phyloP scores from a whole-genome alignment of 2,797 vertebrate genomes.

The Hippocampus kuda region DNA sequence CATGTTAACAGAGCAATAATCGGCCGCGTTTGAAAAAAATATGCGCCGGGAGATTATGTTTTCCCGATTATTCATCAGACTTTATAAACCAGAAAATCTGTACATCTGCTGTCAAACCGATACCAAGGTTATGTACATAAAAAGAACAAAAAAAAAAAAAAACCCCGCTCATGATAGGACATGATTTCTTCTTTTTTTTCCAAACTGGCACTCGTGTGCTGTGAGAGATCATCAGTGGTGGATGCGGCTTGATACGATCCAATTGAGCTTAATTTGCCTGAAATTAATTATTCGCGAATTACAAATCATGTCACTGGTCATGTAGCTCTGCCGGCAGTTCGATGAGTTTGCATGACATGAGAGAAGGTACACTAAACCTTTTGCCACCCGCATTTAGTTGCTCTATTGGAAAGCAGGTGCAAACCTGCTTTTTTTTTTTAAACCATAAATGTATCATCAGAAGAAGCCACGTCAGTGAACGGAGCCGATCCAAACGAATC shows the following conservation, averaged over 20 bases:
- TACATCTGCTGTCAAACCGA: background rate
- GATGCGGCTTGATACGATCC: no score
- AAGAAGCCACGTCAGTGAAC: background rate
- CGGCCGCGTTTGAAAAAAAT: background rate
- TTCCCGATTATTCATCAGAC: constrained; percentile 13
- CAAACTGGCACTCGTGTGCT: background rate
- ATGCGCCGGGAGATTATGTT: constrained; percentile 3
- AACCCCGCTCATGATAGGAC: background rate
- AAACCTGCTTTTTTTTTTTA: background rate
- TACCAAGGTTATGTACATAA: background rate
- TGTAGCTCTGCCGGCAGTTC: no score
- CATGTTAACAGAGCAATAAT: constrained; percentile 3
- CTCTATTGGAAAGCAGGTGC: no score
- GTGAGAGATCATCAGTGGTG: no score
- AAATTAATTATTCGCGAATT: no score
- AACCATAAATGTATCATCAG: background rate
- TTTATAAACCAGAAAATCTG: constrained; percentile 6
- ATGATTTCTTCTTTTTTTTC: background rate
- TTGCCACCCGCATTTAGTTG: background rate
- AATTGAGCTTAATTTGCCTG: no score
- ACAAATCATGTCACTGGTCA: no score
- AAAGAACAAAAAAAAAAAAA: background rate
- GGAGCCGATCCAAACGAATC: background rate
- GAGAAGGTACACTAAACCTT: no score
- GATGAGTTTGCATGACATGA: no score